phyloP scores from a whole-genome alignment of 2,797 vertebrate species.

The Bradypodion ventrale region DNA sequence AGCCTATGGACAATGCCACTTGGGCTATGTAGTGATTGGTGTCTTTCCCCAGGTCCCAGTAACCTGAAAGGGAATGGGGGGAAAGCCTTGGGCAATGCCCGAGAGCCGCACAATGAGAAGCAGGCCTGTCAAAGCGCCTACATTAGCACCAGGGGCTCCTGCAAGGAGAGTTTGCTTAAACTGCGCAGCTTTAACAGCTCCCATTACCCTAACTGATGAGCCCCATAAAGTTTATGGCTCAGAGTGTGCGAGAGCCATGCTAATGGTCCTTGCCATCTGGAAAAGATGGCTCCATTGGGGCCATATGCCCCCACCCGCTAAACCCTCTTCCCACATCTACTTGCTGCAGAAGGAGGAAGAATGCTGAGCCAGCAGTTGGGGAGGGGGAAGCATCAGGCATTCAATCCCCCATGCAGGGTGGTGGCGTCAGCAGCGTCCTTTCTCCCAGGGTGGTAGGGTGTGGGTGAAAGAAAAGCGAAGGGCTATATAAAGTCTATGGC shows the following conservation, averaged over 20 bases:
- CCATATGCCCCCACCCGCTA: slow-evolving; percentile 28
- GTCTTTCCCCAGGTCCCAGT: neutral
- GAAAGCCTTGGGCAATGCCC: neutral
- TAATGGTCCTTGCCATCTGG: slow-evolving; percentile 73
- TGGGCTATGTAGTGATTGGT: neutral
- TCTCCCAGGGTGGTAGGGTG: neutral
- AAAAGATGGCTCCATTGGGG: slow-evolving; percentile 59
- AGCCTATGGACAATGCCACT: neutral
- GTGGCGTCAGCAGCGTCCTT: slow-evolving; percentile 1
- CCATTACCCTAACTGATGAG: slow-evolving; percentile 75
- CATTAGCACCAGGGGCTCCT: slow-evolving; percentile 44
- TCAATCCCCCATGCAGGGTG: neutral
- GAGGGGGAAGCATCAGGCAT: neutral
- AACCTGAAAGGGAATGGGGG: accelerated
- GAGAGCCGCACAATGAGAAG: neutral
- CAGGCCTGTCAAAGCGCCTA: neutral
- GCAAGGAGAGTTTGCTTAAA: slow-evolving; percentile 73
- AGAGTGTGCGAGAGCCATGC: slow-evolving; percentile 49
- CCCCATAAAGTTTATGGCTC: slow-evolving; percentile 74
- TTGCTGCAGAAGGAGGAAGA: slow-evolving; percentile 8
- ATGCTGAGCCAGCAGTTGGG: slow-evolving; percentile 33
- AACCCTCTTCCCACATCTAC: slow-evolving; percentile 2
- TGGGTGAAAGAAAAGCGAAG: neutral
- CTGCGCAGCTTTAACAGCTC: slow-evolving; percentile 73
- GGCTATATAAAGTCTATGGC: neutral